Evolutionary conservation across 1,140 invertebrate genomes (phyloP).

Genomic region (Drosophila parvula): DNA sequence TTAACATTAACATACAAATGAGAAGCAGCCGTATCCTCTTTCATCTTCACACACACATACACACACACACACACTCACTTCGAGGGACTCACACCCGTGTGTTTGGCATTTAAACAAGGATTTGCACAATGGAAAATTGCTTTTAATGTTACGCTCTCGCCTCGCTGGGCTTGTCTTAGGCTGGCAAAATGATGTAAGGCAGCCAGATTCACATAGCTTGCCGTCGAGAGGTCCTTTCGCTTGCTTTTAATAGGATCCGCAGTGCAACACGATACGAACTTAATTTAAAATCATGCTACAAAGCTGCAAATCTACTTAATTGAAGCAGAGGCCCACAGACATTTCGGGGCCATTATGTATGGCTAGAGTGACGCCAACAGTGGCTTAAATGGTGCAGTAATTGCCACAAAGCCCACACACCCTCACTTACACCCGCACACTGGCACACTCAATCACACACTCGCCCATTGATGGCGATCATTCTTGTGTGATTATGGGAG

Average conservation of each 20-base stretch:
- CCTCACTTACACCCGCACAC: slow-evolving; percentile 3
- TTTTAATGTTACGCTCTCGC: slow-evolving; percentile 70
- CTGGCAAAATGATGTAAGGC: slow-evolving; percentile 14
- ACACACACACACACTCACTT: not conserved
- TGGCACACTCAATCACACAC: slow-evolving; percentile 16
- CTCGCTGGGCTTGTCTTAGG: slow-evolving; percentile 57
- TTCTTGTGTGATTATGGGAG: slow-evolving; percentile 60
- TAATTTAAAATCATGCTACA: slow-evolving; percentile 19
- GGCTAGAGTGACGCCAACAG: slow-evolving; percentile 8
- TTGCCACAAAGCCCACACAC: slow-evolving; percentile 29
- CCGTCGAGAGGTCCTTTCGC: slow-evolving; percentile 13
- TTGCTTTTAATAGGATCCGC: slow-evolving; percentile 25
- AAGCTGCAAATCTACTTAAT: slow-evolving; percentile 28
- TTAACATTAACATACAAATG: slow-evolving; percentile 75
- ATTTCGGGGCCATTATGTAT: slow-evolving; percentile 20
- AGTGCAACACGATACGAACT: slow-evolving; percentile 8
- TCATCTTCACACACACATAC: slow-evolving; percentile 45
- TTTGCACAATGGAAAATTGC: slow-evolving; percentile 72
- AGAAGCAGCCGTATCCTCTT: slow-evolving; percentile 44
- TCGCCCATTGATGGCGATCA: slow-evolving; percentile 49
- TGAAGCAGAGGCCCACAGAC: slow-evolving; percentile 11
- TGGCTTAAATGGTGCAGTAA: slow-evolving; percentile 27
- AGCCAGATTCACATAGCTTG: not conserved
- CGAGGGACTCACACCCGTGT: slow-evolving; percentile 29
- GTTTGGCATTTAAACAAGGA: slow-evolving; percentile 70